Base-by-base conservation (phyloP, 2,113 vertebrate genomes). In the Chaetops frenatus region DNA sequence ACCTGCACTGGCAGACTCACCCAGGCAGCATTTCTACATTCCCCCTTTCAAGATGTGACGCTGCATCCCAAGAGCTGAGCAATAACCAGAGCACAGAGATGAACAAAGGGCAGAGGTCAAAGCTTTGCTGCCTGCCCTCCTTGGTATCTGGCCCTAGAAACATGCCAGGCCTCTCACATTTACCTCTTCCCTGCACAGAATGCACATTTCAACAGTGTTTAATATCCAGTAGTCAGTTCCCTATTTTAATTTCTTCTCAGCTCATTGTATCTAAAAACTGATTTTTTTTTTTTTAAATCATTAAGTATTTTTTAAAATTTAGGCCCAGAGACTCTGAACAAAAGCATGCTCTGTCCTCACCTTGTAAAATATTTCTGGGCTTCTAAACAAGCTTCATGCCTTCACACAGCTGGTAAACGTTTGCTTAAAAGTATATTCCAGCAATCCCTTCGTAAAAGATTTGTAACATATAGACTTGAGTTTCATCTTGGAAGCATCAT, bases 321-420 rank as follows among this genome's bases (percentile, higher is more conserved):
- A 94, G n/a, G 62, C n/a, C n/a, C 85, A 48, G 31, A 35, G 24
- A 81, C 44, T 77, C 44, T 1, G 3, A 82, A 85, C 33, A 85
- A 89, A 83, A 82, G 25, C 87, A 66, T 25, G 38, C 20, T 77
- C 74, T 86, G 51, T 90, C 54, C 64, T 92, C 82, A 88, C 85
- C 79, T 93, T 86, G 66, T 83, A 58, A 88, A 91, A 66, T 47
- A 71, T 38, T 83, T 88, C 93, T 88, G 71, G 79, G 71, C 76
- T 92, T 67, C 73, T 76, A 81, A 88, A 76, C 53, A 81, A 66
- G 40, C 57, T 65, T 78, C 61, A 62, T 96, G 79, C 69, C n/a
- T 76, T 79, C 86, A 78, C 57, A 86, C 88, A 93, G 92, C 92
- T 96, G 92, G 77, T 50, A 95, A 88, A 54, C 4, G 20, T 94